These are phyloP conservation scores for Drosophila pectinifera DNA, from an alignment of 1,140 invertebrate species.

Conservation along the genomic window DNA sequence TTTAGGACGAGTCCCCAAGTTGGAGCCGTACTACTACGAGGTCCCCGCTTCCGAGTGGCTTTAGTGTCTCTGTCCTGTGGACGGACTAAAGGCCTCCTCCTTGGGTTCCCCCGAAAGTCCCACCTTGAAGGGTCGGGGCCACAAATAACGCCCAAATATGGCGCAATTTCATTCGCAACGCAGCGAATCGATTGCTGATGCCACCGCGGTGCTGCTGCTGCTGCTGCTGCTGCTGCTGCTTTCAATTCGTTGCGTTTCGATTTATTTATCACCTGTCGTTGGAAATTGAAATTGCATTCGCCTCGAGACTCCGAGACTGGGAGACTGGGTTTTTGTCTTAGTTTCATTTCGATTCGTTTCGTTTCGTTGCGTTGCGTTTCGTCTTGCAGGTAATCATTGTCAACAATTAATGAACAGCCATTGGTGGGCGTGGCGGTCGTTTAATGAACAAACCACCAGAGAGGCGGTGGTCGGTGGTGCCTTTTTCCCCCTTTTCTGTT, in stretches of 20 bases:
- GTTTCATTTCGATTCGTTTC: conserved; percentile 28
- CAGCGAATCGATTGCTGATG: conserved; percentile 76
- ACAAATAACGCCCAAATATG: conserved; percentile 84
- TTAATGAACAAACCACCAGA: conserved; percentile 68
- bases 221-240: conserved; percentile 33
- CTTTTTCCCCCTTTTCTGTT: conserved; percentile 5
- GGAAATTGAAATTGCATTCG: conserved; percentile 83
- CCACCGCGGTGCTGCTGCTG: conserved; percentile 49
- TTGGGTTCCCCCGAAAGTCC: not conserved
- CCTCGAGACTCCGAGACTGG: conserved; percentile 29
- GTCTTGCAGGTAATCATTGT: conserved; percentile 75
- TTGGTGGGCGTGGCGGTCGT: conserved; percentile 68
- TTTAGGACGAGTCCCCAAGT: conserved; percentile 2
- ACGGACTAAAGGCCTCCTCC: conserved; percentile 7
- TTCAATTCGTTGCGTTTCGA: conserved; percentile 80
- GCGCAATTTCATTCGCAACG: conserved; percentile 79
- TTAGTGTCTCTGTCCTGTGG: conserved; percentile 25
- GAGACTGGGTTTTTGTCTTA: conserved; percentile 30
- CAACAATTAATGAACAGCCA: conserved; percentile 80
- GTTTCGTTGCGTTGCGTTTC: conserved; percentile 28
- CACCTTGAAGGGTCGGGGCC: conserved; percentile 34
- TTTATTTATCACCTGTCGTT: conserved; percentile 84
- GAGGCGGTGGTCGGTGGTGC: conserved; percentile 24
- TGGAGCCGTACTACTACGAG: not conserved
- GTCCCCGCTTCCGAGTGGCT: conserved; percentile 1